These are phyloP conservation scores for Heterocephalus glaber DNA, from an alignment of 2,113 vertebrate species.

Conservation along the genomic window DNA sequence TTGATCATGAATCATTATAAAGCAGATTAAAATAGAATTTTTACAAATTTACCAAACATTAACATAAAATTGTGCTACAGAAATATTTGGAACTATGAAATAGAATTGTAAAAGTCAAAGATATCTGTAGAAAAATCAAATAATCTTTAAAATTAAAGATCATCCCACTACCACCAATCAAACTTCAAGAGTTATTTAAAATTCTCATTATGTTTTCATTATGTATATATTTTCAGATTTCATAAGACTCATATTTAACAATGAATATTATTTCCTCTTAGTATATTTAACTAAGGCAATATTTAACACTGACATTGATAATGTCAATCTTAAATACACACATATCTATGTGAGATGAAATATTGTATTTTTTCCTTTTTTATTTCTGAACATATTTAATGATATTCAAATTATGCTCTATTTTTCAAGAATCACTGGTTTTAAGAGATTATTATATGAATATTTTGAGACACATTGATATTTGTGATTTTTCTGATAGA, in stretches of 20 bases:
- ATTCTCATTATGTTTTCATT: not conserved
- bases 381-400: not conserved
- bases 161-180: not conserved
- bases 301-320: not conserved
- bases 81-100: not conserved
- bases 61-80: not conserved
- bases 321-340: not conserved
- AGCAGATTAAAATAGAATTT: not conserved
- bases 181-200: not conserved
- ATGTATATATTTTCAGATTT: not conserved
- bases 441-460: conserved; percentile 1
- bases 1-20: not conserved
- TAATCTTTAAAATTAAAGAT: not conserved
- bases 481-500: conserved; percentile 38
- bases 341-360: not conserved
- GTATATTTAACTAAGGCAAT: not conserved
- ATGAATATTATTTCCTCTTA: not conserved
- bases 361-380: not conserved
- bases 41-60: not conserved
- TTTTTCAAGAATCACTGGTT: not conserved
- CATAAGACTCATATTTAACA: not conserved
- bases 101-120: not conserved
- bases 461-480: conserved; percentile 34
- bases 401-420: no score
- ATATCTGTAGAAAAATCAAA: not conserved